Evolutionary conservation across 2,797 vertebrate species (phyloP), one percentile per base, ranked within the genome.

Genomic region (Onychomys torridus): DNA sequence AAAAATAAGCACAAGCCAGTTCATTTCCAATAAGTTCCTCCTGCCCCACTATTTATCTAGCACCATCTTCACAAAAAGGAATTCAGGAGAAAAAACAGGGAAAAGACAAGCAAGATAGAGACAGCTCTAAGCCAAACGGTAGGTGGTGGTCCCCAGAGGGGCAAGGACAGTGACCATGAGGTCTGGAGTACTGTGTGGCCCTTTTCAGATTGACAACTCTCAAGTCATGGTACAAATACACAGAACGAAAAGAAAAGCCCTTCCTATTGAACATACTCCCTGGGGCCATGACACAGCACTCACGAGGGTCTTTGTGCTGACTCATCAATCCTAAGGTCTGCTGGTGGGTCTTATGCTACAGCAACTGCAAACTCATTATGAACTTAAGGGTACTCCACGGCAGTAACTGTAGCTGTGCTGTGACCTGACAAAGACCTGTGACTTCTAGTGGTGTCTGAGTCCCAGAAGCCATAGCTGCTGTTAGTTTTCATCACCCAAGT

Each of bases 41-140:
- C 83, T 52, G 71, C 73, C 43, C 63, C n/a, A 87, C 93, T 95
- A 97, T 96, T 96, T 85, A 97, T 82, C 89, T 46, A 77, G 81
- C 96, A 96, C 69, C 95, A 97, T 91, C 95, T 93, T 92, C 61
- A 78, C 69, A 95, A 52, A 90, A 86, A 67, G 63, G 40, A 83
- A 79, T 37, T 14, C 7, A 27, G 92, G n/a, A 19, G 43, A 76
- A 67, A 27, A 49, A 55, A 0, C 34, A 87, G 55, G 84, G 67
- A 85, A 69, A 75, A 79, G 12, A 32, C 27, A 40, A 49, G 71
- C 25, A 88, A 71, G 73, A 71, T 19, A 0, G 21, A 63, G 59
- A 71, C 6, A 7, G 49, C 82, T 67, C 63, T 17, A 25, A 40
- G 23, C 16, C 19, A 37, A 16, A 79, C 3, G 59, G 85, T 25